Conservation (phyloP, 2,888 invertebrate genomes). For the Ptychoptera albimana region DNA sequence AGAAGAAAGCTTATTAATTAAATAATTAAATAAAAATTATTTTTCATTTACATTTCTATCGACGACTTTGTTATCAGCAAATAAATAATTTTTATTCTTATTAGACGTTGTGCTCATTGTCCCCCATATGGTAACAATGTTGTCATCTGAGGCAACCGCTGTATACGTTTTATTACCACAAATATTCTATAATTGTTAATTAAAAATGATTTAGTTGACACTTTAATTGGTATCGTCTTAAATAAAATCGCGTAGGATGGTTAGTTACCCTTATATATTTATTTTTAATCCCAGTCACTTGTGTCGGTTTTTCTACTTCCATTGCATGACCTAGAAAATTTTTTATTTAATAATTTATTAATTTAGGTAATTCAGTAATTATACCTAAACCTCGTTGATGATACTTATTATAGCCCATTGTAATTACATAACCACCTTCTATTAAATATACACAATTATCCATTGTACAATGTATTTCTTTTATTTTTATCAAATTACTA, state of each 20-base stretch:
- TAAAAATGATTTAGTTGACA: too few relatives aligned
- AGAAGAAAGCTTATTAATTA: too few relatives aligned
- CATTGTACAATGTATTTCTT: conserved; percentile 40
- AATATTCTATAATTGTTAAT: conserved; percentile 34
- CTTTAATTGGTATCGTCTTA: too few relatives aligned
- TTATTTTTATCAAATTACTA: conserved; percentile 31
- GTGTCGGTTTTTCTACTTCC: conserved; percentile 17
- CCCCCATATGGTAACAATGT: conserved; percentile 56
- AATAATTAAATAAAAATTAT: background rate
- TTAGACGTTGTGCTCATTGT: conserved; percentile 18
- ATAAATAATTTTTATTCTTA: too few relatives aligned
- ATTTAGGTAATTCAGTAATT: background rate
- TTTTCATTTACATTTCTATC: background rate
- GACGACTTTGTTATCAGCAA: background rate
- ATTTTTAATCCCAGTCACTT: conserved; percentile 24
- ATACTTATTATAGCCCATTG: conserved; percentile 46
- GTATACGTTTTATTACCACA: conserved; percentile 49
- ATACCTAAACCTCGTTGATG: conserved; percentile 40
- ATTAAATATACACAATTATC: conserved; percentile 45
- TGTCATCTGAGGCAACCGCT: conserved; percentile 44
- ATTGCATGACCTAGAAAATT: conserved; percentile 19
- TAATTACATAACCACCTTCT: conserved; percentile 43
- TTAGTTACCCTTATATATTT: conserved; percentile 21
- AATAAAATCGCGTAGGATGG: background rate
- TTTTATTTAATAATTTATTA: background rate